phyloP scores from a whole-genome alignment of 2,888 invertebrate species.

The Flexamia atlantica region DNA sequence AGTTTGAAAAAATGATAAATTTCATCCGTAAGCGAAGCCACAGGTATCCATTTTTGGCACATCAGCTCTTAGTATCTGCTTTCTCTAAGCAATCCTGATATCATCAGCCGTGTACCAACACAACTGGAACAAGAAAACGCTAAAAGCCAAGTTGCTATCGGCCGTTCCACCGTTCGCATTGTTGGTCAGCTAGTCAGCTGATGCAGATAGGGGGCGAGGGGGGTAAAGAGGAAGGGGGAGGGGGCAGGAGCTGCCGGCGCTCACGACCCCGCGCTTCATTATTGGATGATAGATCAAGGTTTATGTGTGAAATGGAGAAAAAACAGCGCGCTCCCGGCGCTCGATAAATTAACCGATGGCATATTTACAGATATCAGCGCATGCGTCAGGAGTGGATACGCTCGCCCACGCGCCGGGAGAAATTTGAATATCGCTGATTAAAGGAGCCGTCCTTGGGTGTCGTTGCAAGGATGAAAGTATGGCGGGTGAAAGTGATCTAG shows the following conservation, averaged over 20 bases:
- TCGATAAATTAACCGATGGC: slow-evolving; percentile 37
- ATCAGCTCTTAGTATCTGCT: no score
- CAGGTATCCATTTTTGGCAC: no score
- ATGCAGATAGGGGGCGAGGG: background rate
- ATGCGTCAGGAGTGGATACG: background rate
- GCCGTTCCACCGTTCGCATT: background rate
- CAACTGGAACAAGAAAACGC: no score
- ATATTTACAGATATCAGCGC: slow-evolving; percentile 53
- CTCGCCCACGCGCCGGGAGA: background rate
- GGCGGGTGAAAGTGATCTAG: background rate
- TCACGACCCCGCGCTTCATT: slow-evolving; percentile 56
- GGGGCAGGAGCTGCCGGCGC: slow-evolving; percentile 31
- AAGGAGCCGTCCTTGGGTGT: background rate
- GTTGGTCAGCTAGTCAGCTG: slow-evolving; percentile 14
- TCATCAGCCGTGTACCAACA: no score
- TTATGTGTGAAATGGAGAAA: slow-evolving; percentile 59
- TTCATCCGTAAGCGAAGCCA: no score
- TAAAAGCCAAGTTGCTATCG: background rate
- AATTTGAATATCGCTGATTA: slow-evolving; percentile 15
- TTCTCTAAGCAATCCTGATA: no score
- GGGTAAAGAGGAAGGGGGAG: background rate
- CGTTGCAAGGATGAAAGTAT: background rate
- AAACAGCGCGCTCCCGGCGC: slow-evolving; percentile 27
- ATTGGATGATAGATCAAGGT: slow-evolving; percentile 59
- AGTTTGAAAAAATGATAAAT: no score